phyloP scores from a whole-genome alignment of 2,113 vertebrate species.

The Chrysemys picta region DNA sequence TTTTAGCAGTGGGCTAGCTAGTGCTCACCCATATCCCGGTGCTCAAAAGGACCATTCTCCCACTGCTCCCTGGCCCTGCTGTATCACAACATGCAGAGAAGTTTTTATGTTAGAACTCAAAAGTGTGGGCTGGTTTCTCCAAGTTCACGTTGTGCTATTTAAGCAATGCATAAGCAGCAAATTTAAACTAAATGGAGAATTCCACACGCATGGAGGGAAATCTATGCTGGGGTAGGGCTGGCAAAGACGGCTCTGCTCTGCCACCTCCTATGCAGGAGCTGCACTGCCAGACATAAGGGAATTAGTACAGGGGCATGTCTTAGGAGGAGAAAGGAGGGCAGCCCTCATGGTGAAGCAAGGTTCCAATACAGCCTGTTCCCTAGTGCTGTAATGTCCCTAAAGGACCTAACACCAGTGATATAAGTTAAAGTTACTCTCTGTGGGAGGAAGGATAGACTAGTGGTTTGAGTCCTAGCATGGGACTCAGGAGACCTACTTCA shows the following conservation, averaged over 20 bases:
- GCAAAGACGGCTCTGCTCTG: not conserved
- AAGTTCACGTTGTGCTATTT: not conserved
- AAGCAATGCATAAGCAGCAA: not conserved
- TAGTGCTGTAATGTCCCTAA: not conserved
- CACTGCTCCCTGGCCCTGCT: too few relatives aligned
- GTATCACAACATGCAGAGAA: too few relatives aligned
- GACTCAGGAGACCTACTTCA: fast-evolving
- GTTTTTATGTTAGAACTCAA: not conserved
- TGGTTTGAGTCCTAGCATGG: not conserved
- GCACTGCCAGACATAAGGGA: not conserved
- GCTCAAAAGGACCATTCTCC: too few relatives aligned
- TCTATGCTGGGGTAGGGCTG: not conserved
- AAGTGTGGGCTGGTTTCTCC: not conserved
- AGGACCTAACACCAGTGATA: not conserved
- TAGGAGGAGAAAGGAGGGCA: not conserved
- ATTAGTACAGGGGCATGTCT: not conserved
- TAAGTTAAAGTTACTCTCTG: not conserved
- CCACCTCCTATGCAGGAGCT: not conserved
- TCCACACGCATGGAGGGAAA: not conserved
- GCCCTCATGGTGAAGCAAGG: not conserved
- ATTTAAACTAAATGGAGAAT: not conserved
- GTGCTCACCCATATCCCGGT: too few relatives aligned
- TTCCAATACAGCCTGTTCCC: not conserved
- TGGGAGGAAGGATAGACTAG: not conserved
- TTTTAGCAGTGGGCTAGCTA: too few relatives aligned